These are phyloP conservation scores for Dione juno DNA, from an alignment of 2,888 invertebrate species.

Conservation along the genomic window DNA sequence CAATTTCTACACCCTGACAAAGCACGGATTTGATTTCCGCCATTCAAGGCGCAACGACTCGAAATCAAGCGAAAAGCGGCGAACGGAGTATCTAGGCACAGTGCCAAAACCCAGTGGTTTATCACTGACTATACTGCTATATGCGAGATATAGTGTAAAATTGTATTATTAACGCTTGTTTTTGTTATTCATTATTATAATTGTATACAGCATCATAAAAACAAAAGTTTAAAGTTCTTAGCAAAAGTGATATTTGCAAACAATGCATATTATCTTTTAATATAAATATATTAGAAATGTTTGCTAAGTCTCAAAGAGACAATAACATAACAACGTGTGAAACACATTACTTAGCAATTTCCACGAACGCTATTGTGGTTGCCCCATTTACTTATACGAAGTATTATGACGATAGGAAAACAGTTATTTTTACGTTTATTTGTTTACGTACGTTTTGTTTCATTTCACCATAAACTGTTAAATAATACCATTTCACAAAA, in stretches of 20 bases:
- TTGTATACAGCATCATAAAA: too few relatives aligned
- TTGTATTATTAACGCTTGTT: too few relatives aligned
- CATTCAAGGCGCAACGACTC: too few relatives aligned
- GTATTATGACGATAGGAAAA: conserved; percentile 44
- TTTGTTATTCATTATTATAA: too few relatives aligned
- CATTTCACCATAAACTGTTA: conserved; percentile 2
- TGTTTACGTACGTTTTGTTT: background rate
- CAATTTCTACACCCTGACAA: too few relatives aligned
- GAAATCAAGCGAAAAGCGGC: too few relatives aligned
- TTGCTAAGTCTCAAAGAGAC: background rate
- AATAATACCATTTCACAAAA: background rate
- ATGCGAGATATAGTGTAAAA: too few relatives aligned
- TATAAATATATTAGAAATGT: conserved; percentile 3
- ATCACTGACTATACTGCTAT: too few relatives aligned
- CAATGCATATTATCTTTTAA: background rate
- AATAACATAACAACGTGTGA: conserved; percentile 7
- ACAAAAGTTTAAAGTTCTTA: too few relatives aligned
- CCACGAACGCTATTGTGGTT: conserved; percentile 27
- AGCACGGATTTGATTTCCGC: too few relatives aligned
- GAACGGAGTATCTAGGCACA: too few relatives aligned
- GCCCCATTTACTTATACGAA: conserved; percentile 44
- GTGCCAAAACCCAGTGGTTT: too few relatives aligned
- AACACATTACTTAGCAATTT: conserved; percentile 30
- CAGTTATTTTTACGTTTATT: conserved; percentile 41
- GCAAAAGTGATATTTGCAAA: background rate